These are phyloP conservation scores for Chamaetylas fuelleborni DNA, from an alignment of 2,113 vertebrate genomes.

Conservation along the genomic window DNA sequence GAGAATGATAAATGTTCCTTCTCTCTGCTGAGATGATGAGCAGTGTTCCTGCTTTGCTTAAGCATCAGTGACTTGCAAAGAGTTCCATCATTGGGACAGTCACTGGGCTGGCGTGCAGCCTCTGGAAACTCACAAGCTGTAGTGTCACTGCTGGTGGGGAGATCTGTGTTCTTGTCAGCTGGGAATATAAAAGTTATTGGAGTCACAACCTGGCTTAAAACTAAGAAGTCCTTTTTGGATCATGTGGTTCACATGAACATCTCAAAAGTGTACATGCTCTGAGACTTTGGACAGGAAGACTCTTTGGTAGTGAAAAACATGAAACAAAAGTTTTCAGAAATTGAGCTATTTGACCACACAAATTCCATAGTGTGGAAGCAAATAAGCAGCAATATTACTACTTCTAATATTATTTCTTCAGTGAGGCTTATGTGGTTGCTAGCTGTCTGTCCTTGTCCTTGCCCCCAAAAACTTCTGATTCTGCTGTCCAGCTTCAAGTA, in stretches of 20 bases:
- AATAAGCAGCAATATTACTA: background rate
- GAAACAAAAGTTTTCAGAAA: background rate
- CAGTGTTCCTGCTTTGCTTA: background rate
- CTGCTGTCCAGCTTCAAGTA: background rate
- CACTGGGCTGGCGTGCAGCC: background rate
- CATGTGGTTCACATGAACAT: background rate
- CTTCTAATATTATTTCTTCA: background rate
- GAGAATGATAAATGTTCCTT: background rate
- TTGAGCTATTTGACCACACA: background rate
- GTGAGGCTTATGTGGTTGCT: background rate
- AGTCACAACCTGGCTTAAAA: slow-evolving; percentile 21
- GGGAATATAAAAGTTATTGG: slow-evolving; percentile 66
- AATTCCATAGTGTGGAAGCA: background rate
- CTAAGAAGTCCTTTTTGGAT: background rate
- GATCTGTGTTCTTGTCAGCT: slow-evolving; percentile 56
- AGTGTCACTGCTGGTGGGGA: background rate
- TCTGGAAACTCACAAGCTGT: background rate
- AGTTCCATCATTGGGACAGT: background rate
- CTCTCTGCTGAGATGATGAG: background rate
- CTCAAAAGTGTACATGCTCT: background rate
- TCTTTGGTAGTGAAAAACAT: background rate
- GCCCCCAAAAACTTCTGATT: background rate
- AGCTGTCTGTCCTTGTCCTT: background rate
- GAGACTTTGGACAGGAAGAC: background rate
- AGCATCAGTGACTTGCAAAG: background rate